Base-by-base conservation (phyloP, 2,888 invertebrate species). In the Acanthacorydalis orientalis region DNA sequence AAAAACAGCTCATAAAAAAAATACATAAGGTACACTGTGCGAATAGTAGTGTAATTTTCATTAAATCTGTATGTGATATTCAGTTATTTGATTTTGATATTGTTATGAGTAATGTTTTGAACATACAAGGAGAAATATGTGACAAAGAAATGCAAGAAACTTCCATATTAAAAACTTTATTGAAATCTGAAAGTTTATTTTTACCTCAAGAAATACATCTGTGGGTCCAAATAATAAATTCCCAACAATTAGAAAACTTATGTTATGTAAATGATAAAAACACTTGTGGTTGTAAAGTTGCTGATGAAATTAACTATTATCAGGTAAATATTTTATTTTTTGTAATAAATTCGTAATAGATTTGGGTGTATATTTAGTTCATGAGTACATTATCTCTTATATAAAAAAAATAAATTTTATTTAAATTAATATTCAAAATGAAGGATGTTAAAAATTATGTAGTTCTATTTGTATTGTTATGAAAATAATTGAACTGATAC, bases 231-330 rank as follows among this genome's bases (percentile, higher is more conserved):
- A 57, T 80, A n/a, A 68, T 78, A n/a, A 63, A 70, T 53, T 76
- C 78, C 6, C 59, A 69, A 31, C 77, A 77, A 68, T 59, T 81
- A 37, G 68, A 74, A 49, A 64, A 68, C 45, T 74, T 73, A 56
- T 75, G 77, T 54, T 65, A 63, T 49, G 69, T 80, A 1, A 63
- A 70, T 53, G 74, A 77, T 58, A 62, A 62, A 31, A 76, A 78
- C 61, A 63, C 74, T 2, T 68, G 68, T 47, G 63, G 66, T 43
- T 77, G 70, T 53, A 66, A 64, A 52, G 69, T 80, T 49, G 72
- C 72, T 4, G 60, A 67, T 41, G 66, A 68, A 51, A 68, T 80
- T 37, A 80, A 80, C 55, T 64, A 68, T 53, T 80, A 72, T 59
- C 67, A 73, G 58, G 78, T 80, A 50, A 62, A 59, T 54, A 31